Conservation (phyloP, 2,888 invertebrate genomes). For the Abscondita cerata region DNA sequence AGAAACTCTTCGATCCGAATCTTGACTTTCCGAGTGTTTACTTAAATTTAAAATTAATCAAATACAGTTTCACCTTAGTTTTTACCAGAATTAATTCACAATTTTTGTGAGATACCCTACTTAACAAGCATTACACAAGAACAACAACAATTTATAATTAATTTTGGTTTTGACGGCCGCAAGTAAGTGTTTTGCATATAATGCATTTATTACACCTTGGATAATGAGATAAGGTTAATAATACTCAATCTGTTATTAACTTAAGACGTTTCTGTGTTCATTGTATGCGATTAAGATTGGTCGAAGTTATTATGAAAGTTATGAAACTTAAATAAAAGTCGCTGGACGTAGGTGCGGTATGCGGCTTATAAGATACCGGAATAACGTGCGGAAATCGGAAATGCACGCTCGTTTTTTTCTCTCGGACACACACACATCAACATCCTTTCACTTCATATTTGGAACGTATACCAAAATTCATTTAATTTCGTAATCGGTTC, state of each 20-base stretch:
- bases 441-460: constrained; percentile 3
- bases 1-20: too few species aligned
- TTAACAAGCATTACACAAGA: too few species aligned
- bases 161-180: constrained; percentile 1
- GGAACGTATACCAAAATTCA: neutral
- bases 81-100: too few species aligned
- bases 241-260: neutral
- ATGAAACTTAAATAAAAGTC: neutral
- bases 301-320: too few species aligned
- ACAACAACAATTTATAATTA: neutral
- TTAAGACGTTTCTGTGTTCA: too few species aligned
- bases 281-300: too few species aligned
- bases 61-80: too few species aligned
- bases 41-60: too few species aligned
- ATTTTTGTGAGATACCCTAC: too few species aligned
- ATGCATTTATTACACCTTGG: constrained; percentile 4
- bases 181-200: neutral
- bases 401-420: too few species aligned
- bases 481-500: neutral
- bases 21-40: too few species aligned
- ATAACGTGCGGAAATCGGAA: constrained; percentile 19
- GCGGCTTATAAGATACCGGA: constrained; percentile 9
- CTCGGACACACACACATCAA: neutral
- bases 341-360: constrained; percentile 3
- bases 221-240: neutral